Conservation (phyloP, 1,140 invertebrate species). For the Rhynchophorus ferrugineus region DNA sequence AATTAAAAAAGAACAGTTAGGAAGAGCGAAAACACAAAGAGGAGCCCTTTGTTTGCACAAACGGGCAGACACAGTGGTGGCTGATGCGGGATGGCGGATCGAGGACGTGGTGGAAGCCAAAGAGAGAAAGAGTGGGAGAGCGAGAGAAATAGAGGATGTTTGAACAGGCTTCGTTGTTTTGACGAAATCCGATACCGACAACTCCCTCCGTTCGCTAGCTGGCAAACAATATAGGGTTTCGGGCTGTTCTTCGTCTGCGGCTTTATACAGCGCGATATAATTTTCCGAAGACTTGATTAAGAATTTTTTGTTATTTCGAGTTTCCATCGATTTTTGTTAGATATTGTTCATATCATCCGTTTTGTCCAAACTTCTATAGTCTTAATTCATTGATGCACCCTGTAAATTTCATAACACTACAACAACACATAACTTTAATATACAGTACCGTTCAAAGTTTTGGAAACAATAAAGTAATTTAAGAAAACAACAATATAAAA, state of each 20-base stretch:
- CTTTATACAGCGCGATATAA: constrained; percentile 13
- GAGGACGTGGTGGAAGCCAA: constrained; percentile 2
- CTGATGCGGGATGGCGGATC: neutral
- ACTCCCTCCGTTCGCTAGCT: constrained; percentile 13
- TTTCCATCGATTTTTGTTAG: too few relatives aligned
- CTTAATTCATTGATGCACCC: too few relatives aligned
- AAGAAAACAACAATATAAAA: too few relatives aligned
- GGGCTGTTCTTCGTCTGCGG: constrained; percentile 12
- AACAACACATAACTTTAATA: too few relatives aligned
- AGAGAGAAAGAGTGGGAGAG: constrained; percentile 2
- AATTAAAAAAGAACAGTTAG: too few relatives aligned
- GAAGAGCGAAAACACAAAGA: neutral
- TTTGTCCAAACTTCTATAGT: too few relatives aligned
- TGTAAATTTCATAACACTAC: too few relatives aligned
- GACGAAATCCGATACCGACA: constrained; percentile 19
- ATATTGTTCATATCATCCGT: too few relatives aligned
- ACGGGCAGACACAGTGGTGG: neutral
- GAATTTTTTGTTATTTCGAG: too few relatives aligned
- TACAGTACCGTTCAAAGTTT: too few relatives aligned
- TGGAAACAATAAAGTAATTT: too few relatives aligned
- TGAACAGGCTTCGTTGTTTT: constrained; percentile 25
- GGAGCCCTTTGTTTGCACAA: neutral
- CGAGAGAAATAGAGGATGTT: constrained; percentile 18
- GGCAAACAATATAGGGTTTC: constrained; percentile 24
- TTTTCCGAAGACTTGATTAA: too few relatives aligned